Evolutionary conservation across 2,888 invertebrate genomes (phyloP).

Genomic region (Agelastica alni): DNA sequence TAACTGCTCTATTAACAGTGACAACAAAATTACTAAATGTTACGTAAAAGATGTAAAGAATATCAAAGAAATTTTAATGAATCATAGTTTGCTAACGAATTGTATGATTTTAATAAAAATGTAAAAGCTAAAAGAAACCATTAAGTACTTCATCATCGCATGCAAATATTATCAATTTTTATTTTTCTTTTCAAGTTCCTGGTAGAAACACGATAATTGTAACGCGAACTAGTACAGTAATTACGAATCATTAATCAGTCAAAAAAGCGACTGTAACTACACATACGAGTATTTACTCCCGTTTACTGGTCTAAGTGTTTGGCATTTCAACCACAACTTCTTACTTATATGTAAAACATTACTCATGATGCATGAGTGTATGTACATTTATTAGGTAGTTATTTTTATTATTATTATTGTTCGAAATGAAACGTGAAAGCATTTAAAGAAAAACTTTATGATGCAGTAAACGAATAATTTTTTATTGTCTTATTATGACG

Average conservation of each 20-base stretch:
- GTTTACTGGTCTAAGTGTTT: constrained; percentile 12
- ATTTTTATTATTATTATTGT: constrained; percentile 49
- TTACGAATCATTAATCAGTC: constrained; percentile 24
- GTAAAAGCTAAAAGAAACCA: too few species aligned
- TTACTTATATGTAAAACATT: constrained; percentile 41
- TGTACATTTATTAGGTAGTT: constrained; percentile 42
- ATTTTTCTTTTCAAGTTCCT: not conserved
- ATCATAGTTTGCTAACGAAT: too few species aligned
- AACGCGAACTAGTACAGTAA: not conserved
- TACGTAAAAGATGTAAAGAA: too few species aligned
- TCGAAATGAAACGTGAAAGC: constrained; percentile 46
- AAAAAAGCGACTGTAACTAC: constrained; percentile 8
- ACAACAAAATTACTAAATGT: too few species aligned
- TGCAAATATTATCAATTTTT: not conserved
- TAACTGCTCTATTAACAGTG: too few species aligned
- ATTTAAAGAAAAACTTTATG: constrained; percentile 35
- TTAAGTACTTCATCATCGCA: too few species aligned
- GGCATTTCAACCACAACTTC: constrained; percentile 26
- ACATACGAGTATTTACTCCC: constrained; percentile 1
- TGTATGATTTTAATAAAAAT: too few species aligned
- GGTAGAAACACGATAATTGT: too few species aligned
- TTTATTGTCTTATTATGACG: too few species aligned
- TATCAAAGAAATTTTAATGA: too few species aligned
- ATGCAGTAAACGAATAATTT: constrained; percentile 27
- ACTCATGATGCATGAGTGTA: constrained; percentile 41